Evolutionary conservation across 2,888 invertebrate genomes (phyloP), one percentile per base, ranked within the genome.

Genomic region (Heteropelma amictum): DNA sequence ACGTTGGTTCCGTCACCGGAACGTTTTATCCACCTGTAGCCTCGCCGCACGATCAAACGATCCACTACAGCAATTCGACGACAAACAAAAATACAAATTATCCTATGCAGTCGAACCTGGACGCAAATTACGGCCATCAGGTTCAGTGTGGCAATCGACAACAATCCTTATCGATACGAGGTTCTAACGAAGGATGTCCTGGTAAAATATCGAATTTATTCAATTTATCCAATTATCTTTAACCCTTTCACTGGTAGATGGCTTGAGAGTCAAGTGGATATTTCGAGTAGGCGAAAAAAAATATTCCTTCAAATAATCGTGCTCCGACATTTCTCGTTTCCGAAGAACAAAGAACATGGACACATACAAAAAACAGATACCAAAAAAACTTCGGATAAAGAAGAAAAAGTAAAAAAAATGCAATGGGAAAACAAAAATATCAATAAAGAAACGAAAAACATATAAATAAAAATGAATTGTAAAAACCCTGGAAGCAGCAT

Each of bases 21-120:
- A 96, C 96, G 4, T 96, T 95, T 90, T 96, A 95, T 87, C 96
- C 96, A 17, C 96, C 96, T 0, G 94, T 96, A 21, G 95, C 96
- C 2, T 95, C 95, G 23, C 94, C 95, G 2, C 95, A 96, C 85
- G 95, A 95, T 83, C 94, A 95, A 86, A 90, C 94, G 73, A 89
- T 95, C 33, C 89, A 89, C 74, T 89, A 88, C 78, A 84, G 83
- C 28, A 83, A 81, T 71, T 80, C 82, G 3, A 87, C 87, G 51
- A 82, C 85, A 35, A 80, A 82, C 58, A 88, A 88, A 73, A 79
- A 82, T 51, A 80, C 81, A 61, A 84, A 83, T 71, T 88, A 88
- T 76, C 81, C 85, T 61, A 87, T 88, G 85, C 88, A 87, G 70
- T 73, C 82, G 3, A 81, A 77, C 63, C 84, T 85, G 54, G 88